Base-by-base conservation (phyloP, 2,113 vertebrate species). In the Ciconia stormi region DNA sequence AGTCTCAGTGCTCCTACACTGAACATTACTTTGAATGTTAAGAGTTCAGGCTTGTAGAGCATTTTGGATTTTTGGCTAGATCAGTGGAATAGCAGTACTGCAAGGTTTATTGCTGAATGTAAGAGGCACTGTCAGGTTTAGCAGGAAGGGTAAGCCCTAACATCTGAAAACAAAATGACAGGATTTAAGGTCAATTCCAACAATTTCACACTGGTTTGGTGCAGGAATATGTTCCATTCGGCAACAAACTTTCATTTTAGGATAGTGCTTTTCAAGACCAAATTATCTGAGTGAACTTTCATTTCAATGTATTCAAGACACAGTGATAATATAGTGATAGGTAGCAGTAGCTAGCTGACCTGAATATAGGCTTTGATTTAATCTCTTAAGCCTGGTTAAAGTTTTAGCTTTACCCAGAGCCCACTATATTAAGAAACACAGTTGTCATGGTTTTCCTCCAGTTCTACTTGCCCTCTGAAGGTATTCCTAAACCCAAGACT, bases 151-250 rank as follows among this genome's bases (percentile, higher is more conserved):
- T 73, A 96, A 97, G 7, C 73, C 85, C 86, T 85, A 94, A 90
- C 61, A 87, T 83, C 86, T 84, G 88, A 95, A 97, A 97, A 84
- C 61, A 96, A 96, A 97, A 88, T 71, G 61, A 63, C 21, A 96
- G 52, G 72, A 95, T 83, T 96, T 93, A 97, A 97, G 76, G 58
- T 52, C 20, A 82, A 12, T 38, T 61, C 70, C 20, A 26, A 82
- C 4, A 50, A 58, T 55, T 94, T 66, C 16, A 16, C 55, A 11
- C 36, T 30, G 42, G 14, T 73, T 89, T 85, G 71, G 25, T 61
- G n/a, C 20, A 70, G 62, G 20, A 58, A 36, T 50, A 44, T 53
- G 67, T 82, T 96, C 40, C 23, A 63, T 69, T 93, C 74, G 79
- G 55, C 26, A 30, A 32, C 25, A 65, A 80, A 85, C 29, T 92